Evolutionary conservation across 64 coral and sea anemone species (phyloP), one percentile per base, ranked within the genome.

Genomic region (Catalaphyllia jardinei): DNA sequence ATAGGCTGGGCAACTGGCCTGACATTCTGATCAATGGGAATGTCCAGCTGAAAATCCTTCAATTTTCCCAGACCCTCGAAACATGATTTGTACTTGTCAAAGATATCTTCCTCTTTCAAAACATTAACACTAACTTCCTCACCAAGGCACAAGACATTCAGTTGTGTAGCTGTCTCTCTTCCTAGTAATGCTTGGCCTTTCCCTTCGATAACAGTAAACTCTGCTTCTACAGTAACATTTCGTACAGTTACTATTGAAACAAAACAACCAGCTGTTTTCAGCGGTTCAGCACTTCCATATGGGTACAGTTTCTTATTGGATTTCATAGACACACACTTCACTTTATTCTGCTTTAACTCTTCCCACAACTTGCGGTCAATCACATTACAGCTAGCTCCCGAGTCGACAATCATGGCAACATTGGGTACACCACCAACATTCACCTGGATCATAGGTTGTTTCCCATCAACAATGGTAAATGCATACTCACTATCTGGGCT

Each of bases 301-400:
- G 87, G 38, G 55, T 76, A 89, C 74, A 89, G 60, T 63, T 78
- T 91, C 57, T 76, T 91, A 49, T 86, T 20, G 27, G 24, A 91
- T 75, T 92, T 92, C 42, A 29, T 65, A 67, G 82, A 79, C 2
- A 78, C 83, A 87, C 82, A 87, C 24, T n/a, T n/a, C n/a, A n/a
- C n/a, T 92, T 87, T 20, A 86, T 29, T 86, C 77, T 91, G 38
- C 55, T 91, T 25, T 75, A 59, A 16, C 3, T 55, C 73, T 79
- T 73, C 90, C n/a, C 90, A 87, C 15, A 79, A 69, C 52, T 77
- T 33, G 62, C 73, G 30, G 60, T 92, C 90, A 57, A 92, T 86
- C 4, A 92, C 82, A 78, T 87, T 79, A 38, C 82, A 78, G 59
- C 81, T 86, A 55, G 82, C 80, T 92, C 90, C 90, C 5, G 90